Conservation (phyloP, 2,113 vertebrate genomes). For the Notarius quadriscutis region DNA sequence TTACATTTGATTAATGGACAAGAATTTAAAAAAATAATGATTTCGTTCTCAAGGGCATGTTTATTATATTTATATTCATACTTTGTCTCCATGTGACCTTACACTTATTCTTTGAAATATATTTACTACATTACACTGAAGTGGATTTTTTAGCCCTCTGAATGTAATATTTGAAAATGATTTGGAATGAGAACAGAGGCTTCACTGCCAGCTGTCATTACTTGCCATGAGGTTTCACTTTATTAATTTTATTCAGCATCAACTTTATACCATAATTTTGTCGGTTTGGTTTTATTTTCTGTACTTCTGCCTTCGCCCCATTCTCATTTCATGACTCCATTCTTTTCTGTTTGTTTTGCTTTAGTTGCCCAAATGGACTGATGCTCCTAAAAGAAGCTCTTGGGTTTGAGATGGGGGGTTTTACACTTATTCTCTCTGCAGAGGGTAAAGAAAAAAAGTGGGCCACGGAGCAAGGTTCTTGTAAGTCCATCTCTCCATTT, state of each 20-base stretch:
- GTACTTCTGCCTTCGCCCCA: conserved; percentile 24
- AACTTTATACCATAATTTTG: conserved; percentile 29
- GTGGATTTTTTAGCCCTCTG: not conserved
- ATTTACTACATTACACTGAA: not conserved
- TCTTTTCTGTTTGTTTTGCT: conserved; percentile 54
- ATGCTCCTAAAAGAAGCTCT: conserved; percentile 42
- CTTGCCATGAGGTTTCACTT: not conserved
- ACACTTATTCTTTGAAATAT: not conserved
- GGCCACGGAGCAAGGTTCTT: conserved; percentile 22
- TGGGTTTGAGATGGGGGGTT: conserved; percentile 33
- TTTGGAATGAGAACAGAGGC: not conserved
- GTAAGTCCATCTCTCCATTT: conserved; percentile 43
- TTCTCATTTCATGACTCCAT: conserved; percentile 52
- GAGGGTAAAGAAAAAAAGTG: conserved; percentile 35
- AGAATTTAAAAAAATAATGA: not conserved
- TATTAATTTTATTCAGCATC: conserved; percentile 22
- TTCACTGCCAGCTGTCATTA: not conserved
- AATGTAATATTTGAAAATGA: not conserved
- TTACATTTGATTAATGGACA: not conserved
- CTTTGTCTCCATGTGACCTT: not conserved
- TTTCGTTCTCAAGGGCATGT: not conserved
- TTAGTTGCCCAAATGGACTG: conserved; percentile 48
- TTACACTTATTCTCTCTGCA: conserved; percentile 37
- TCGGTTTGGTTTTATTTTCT: conserved; percentile 34
- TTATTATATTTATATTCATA: not conserved